Percentiles rank a stretch among this genome's conserved stretches.
Conservation (phyloP, 2,888 invertebrate species). For the Bruchidius siliquastri region DNA sequence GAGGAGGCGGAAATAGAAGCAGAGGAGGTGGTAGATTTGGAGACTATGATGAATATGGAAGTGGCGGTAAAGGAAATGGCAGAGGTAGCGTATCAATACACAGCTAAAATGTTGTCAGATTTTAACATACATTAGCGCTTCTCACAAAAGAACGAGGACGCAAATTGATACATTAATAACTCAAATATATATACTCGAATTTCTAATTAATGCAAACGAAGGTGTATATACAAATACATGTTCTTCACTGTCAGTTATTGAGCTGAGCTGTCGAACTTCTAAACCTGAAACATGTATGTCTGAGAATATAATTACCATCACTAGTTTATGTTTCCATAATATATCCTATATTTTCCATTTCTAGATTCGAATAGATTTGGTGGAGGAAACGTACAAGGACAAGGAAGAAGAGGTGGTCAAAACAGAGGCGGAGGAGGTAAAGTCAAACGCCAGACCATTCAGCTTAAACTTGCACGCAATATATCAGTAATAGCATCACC, state of each 20-base stretch:
- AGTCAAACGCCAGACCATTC: neutral
- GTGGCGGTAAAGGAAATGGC: conserved; percentile 3
- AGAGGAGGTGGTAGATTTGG: conserved; percentile 1
- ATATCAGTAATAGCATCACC: neutral
- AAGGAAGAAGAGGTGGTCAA: conserved; percentile 2
- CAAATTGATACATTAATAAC: too few relatives aligned
- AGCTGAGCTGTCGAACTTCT: too few relatives aligned
- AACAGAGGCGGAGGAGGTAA: conserved; percentile 1
- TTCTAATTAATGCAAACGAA: too few relatives aligned
- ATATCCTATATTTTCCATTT: neutral
- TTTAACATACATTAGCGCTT: too few relatives aligned
- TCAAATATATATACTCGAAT: too few relatives aligned
- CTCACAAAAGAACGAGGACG: too few relatives aligned
- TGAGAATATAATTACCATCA: too few relatives aligned
- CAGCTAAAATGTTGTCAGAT: too few relatives aligned
- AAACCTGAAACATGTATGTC: too few relatives aligned
- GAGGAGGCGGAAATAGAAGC: conserved; percentile 7
- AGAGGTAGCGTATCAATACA: neutral
- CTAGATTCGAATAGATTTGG: conserved; percentile 1
- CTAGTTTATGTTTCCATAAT: neutral
- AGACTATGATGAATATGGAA: conserved; percentile 4
- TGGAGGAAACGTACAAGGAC: conserved; percentile 3
- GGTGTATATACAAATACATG: too few relatives aligned
- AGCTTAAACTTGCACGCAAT: neutral
- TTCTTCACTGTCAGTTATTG: too few relatives aligned